These are phyloP conservation scores for Nebria salina DNA, from an alignment of 2,888 invertebrate genomes.

Conservation along the genomic window DNA sequence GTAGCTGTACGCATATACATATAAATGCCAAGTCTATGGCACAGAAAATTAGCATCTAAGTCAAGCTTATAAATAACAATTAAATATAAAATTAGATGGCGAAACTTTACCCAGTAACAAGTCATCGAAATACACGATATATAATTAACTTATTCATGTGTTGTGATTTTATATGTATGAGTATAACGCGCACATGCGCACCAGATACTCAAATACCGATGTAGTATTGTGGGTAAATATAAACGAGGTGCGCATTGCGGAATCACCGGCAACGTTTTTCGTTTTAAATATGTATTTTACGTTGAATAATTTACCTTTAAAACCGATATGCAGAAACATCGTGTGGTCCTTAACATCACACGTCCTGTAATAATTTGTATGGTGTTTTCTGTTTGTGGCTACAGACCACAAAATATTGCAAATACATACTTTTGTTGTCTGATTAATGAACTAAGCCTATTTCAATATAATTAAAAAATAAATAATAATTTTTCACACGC, in stretches of 20 bases:
- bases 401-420: no score
- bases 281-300: not conserved
- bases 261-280: not conserved
- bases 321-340: not conserved
- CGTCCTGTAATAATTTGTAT: not conserved
- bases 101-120: constrained; percentile 24
- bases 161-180: not conserved
- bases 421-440: no score
- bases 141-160: not conserved
- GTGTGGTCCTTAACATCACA: not conserved
- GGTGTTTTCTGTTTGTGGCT: no score
- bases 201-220: not conserved
- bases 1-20: not conserved
- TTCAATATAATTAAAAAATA: no score
- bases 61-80: constrained; percentile 45
- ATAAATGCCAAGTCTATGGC: constrained; percentile 8
- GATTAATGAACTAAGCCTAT: no score
- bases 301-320: not conserved
- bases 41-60: constrained; percentile 45
- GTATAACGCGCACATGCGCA: not conserved
- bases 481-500: no score
- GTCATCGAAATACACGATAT: not conserved
- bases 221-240: not conserved
- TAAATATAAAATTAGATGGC: constrained; percentile 42
- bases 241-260: not conserved